phyloP scores from a whole-genome alignment of 2,113 vertebrate genomes.

The Laterallus jamaicensis region DNA sequence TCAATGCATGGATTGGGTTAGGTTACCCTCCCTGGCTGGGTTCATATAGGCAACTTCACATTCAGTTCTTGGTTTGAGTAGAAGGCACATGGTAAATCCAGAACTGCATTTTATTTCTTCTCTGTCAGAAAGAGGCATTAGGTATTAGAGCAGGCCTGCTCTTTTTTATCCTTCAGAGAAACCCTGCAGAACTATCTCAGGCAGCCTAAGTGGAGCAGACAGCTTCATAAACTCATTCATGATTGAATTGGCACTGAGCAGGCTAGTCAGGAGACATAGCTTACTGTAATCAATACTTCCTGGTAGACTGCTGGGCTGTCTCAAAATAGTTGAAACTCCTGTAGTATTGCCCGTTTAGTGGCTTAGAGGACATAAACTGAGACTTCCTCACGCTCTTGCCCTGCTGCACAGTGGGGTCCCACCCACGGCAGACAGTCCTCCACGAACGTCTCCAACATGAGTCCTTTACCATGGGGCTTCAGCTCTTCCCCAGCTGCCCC shows the following conservation, averaged over 20 bases:
- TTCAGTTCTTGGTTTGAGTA: not conserved
- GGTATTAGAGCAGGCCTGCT: not conserved
- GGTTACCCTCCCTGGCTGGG: not conserved
- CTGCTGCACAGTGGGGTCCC: no score
- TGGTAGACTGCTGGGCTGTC: not conserved
- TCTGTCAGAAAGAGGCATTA: not conserved
- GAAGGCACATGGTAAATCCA: not conserved
- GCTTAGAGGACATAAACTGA: not conserved
- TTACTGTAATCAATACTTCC: not conserved
- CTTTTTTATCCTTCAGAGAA: not conserved
- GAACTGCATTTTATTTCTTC: not conserved
- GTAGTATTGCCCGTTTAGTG: not conserved
- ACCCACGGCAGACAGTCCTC: no score
- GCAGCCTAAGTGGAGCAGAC: not conserved
- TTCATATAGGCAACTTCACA: not conserved
- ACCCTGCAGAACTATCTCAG: not conserved
- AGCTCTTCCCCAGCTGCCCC: no score
- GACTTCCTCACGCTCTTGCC: not conserved
- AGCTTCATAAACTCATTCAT: conserved; percentile 17
- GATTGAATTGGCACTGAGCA: not conserved
- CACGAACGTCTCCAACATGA: no score
- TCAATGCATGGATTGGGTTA: not conserved
- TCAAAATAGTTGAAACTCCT: not conserved
- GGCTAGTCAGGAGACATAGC: not conserved
- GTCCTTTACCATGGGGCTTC: no score